A percentile compares a stretch with the other conserved stretches of the same genome.
Evolutionary conservation across 1,140 invertebrate species (phyloP).

Genomic region (Oryctes rhinoceros): DNA sequence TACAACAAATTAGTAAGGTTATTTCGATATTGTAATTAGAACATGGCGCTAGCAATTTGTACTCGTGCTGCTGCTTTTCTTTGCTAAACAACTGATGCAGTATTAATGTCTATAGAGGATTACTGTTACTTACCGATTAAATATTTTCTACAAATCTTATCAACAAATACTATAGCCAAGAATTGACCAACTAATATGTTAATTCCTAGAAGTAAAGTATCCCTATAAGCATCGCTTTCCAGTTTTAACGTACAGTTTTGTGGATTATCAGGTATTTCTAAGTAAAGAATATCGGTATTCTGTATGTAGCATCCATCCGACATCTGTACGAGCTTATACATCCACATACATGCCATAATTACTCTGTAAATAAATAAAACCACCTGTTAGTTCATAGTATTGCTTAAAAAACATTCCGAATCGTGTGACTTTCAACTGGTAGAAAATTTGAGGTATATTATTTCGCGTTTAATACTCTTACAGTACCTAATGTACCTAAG

Average conservation of each 20-base stretch:
- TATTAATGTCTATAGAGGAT: too few species aligned
- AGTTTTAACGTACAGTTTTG: slow-evolving; percentile 17
- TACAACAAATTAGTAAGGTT: too few species aligned
- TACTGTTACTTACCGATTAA: slow-evolving; percentile 13
- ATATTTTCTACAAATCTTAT: slow-evolving; percentile 14
- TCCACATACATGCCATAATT: slow-evolving; percentile 12
- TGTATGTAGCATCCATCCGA: not conserved
- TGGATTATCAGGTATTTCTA: not conserved
- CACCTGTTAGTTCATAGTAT: not conserved
- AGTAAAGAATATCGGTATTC: slow-evolving; percentile 13
- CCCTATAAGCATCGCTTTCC: slow-evolving; percentile 12
- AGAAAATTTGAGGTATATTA: too few species aligned
- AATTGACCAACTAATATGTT: slow-evolving; percentile 6
- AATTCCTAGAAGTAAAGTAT: slow-evolving; percentile 5
- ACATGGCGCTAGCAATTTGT: too few species aligned
- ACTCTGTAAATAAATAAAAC: not conserved
- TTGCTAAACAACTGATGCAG: too few species aligned
- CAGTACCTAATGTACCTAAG: too few species aligned
- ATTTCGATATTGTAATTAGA: too few species aligned
- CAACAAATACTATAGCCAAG: slow-evolving; percentile 8
- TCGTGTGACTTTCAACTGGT: too few species aligned
- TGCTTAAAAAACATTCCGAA: not conserved
- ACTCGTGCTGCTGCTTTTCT: too few species aligned
- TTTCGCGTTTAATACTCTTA: too few species aligned
- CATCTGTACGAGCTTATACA: slow-evolving; percentile 22